These are phyloP conservation scores for Hermetia illucens DNA, from an alignment of 1,140 invertebrate species.

Conservation along the genomic window DNA sequence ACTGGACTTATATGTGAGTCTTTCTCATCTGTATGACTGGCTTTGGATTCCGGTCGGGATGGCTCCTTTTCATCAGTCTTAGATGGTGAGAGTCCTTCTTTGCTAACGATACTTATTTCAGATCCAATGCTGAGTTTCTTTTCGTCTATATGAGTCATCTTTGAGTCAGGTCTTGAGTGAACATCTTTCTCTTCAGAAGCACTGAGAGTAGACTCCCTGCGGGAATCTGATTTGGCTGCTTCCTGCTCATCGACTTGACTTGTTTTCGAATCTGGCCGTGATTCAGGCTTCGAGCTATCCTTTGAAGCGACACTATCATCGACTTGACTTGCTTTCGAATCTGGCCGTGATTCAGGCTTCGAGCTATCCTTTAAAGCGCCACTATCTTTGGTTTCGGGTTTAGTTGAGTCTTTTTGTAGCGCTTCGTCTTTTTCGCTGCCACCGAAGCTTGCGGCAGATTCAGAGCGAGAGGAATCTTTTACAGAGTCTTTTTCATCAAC, in stretches of 20 bases:
- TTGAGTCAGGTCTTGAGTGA: slow-evolving; percentile 1
- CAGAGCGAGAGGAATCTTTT: not conserved
- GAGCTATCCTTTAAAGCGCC: slow-evolving; percentile 2
- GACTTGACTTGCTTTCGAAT: not conserved
- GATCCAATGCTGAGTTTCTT: not conserved
- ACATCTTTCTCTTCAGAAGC: not conserved
- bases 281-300: not conserved
- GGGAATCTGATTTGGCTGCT: not conserved
- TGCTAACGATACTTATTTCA: not conserved
- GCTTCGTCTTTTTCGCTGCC: slow-evolving; percentile 1
- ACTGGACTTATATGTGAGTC: not conserved
- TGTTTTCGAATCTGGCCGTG: slow-evolving; percentile 1
- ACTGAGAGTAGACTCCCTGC: slow-evolving; percentile 1
- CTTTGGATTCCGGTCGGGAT: slow-evolving; percentile 3
- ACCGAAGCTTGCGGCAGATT: not conserved
- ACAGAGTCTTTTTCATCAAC: not conserved
- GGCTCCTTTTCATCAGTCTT: not conserved
- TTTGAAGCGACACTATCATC: not conserved
- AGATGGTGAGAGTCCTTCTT: not conserved
- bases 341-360: not conserved
- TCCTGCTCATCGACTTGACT: slow-evolving; percentile 1
- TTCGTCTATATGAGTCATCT: not conserved
- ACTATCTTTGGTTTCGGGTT: slow-evolving; percentile 7
- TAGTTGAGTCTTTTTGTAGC: slow-evolving; percentile 4
- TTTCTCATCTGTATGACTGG: slow-evolving; percentile 1